Conservation (phyloP, 1,140 invertebrate species). For the Melanaphis sacchari region DNA sequence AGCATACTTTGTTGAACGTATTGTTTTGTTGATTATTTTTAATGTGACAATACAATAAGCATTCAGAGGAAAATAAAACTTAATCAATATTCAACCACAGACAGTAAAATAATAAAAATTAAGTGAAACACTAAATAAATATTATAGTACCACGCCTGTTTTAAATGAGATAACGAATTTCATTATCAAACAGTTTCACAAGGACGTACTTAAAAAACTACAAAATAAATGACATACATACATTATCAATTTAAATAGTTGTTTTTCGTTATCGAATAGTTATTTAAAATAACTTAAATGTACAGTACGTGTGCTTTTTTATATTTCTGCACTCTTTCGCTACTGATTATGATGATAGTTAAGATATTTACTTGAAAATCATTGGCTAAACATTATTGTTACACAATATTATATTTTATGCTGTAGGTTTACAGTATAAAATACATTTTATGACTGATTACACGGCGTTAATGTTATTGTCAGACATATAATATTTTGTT, state of each 20-base stretch:
- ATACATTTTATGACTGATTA: not conserved
- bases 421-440: not conserved
- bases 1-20: not conserved
- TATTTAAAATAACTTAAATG: slow-evolving; percentile 16
- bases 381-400: not conserved
- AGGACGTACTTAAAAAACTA: slow-evolving; percentile 21
- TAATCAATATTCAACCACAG: not conserved
- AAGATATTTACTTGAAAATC: not conserved
- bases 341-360: not conserved
- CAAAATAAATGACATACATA: not conserved
- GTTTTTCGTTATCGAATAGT: not conserved
- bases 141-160: slow-evolving; percentile 11
- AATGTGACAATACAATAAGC: not conserved
- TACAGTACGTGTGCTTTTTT: not conserved
- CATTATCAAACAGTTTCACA: slow-evolving; percentile 6
- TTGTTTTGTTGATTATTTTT: not conserved
- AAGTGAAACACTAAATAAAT: not conserved
- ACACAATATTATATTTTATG: not conserved
- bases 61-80: not conserved
- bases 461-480: not conserved
- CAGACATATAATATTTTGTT: not conserved
- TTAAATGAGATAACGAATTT: slow-evolving; percentile 31
- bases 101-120: slow-evolving; percentile 31
- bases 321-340: not conserved
- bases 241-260: slow-evolving; percentile 3